A percentile compares a stretch with the other conserved stretches of the same genome.
These are phyloP conservation scores for Lytechinus pictus DNA, from an alignment of 35 echinoderm and acorn worm genomes.

Conservation along the genomic window DNA sequence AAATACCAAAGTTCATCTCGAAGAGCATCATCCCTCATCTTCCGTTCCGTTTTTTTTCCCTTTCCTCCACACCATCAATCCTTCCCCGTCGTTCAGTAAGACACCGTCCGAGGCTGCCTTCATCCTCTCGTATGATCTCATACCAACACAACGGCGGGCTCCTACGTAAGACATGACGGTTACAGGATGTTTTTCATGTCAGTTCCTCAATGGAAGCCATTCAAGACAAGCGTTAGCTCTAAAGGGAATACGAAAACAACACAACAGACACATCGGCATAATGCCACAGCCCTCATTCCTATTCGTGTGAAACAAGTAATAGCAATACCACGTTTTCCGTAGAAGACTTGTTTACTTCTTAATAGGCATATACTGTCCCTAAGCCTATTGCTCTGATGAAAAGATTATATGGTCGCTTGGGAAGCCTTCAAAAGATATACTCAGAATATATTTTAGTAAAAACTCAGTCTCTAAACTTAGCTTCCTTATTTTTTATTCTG, in stretches of 20 bases:
- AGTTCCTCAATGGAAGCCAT: not conserved
- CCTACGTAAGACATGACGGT: not conserved
- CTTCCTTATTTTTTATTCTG: not conserved
- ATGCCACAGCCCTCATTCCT: not conserved
- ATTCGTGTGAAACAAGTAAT: not conserved
- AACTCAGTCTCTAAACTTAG: not conserved
- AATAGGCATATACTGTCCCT: not conserved
- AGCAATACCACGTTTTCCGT: not conserved
- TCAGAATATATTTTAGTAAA: not conserved
- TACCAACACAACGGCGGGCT: not conserved
- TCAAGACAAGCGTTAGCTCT: not conserved
- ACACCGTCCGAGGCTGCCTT: not conserved
- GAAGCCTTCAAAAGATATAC: not conserved
- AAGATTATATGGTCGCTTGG: not conserved
- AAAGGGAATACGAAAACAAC: not conserved
- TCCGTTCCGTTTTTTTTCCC: not conserved
- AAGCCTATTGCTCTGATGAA: not conserved
- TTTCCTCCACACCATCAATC: not conserved
- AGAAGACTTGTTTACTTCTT: not conserved
- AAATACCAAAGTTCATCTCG: not conserved
- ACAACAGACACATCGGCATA: not conserved
- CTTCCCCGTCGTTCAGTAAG: not conserved
- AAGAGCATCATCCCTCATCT: not conserved
- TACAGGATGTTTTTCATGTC: constrained; percentile 10
- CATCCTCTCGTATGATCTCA: not conserved